These are phyloP conservation scores for Sinelater perroti DNA, from an alignment of 2,888 invertebrate genomes.

Conservation along the genomic window DNA sequence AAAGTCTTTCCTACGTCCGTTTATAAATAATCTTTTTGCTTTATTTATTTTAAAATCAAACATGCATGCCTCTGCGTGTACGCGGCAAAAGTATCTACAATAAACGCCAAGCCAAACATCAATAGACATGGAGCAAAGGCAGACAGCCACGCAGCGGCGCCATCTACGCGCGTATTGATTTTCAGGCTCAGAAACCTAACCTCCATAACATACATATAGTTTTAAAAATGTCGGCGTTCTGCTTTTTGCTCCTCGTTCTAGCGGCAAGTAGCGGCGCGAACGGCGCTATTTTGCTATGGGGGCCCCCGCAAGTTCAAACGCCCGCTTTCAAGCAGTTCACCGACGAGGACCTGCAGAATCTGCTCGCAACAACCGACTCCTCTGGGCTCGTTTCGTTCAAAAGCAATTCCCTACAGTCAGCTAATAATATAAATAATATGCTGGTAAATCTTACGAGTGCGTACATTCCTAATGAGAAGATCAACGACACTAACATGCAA, in stretches of 20 bases:
- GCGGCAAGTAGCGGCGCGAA: neutral
- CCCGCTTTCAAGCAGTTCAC: constrained; percentile 55
- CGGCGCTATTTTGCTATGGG: constrained; percentile 21
- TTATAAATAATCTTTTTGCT: too few species aligned
- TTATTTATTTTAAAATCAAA: too few species aligned
- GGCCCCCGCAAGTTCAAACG: constrained; percentile 44
- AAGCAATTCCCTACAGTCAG: constrained; percentile 45
- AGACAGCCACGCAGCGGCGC: too few species aligned
- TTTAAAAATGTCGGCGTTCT: too few species aligned
- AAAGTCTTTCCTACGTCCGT: too few species aligned
- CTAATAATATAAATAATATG: constrained; percentile 48
- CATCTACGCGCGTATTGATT: too few species aligned
- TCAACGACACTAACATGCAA: constrained; percentile 51
- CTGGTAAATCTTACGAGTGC: constrained; percentile 50
- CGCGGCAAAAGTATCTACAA: too few species aligned
- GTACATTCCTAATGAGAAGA: constrained; percentile 54
- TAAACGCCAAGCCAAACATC: too few species aligned
- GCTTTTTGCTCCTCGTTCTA: neutral
- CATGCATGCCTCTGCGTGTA: too few species aligned
- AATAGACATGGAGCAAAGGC: too few species aligned
- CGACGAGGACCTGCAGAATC: constrained; percentile 50
- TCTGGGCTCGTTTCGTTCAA: constrained; percentile 53
- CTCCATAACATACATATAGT: too few species aligned
- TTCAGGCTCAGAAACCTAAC: too few species aligned
- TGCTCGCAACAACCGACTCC: constrained; percentile 48